A percentile compares a stretch with the other conserved stretches of the same genome.
Conservation (phyloP, 1,140 invertebrate genomes). For the Augochlora pura region DNA sequence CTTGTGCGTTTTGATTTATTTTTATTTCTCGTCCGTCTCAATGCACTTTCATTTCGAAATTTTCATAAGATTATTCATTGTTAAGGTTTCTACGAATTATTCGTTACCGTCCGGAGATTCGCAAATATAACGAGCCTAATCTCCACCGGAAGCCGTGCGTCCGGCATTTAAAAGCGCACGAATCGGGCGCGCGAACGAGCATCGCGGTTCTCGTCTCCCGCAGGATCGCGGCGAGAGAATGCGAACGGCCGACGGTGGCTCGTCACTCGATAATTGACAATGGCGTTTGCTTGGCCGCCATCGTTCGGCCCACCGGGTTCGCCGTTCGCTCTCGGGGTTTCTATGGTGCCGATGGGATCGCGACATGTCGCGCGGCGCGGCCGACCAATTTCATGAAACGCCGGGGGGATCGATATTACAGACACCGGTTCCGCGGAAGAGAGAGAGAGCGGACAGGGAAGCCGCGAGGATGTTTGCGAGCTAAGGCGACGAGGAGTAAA, state of each 20-base stretch:
- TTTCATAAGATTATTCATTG: too few species aligned
- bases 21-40: too few species aligned
- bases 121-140: neutral
- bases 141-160: neutral
- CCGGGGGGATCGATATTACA: neutral
- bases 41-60: too few species aligned
- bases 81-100: too few species aligned
- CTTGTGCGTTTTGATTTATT: too few species aligned
- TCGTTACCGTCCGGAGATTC: too few species aligned
- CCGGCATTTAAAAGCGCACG: neutral
- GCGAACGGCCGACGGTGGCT: neutral
- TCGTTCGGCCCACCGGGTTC: neutral
- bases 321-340: neutral
- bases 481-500: neutral
- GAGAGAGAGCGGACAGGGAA: neutral
- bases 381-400: neutral
- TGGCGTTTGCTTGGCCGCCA: neutral
- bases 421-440: neutral
- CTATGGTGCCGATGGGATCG: neutral
- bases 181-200: too few species aligned
- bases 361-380: too few species aligned
- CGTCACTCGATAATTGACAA: conserved; percentile 3
- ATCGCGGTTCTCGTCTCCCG: too few species aligned
- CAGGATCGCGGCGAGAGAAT: neutral
- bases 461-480: neutral